phyloP scores from a whole-genome alignment of 1,140 invertebrate species.

The Stenopsyche tienmushanensis region DNA sequence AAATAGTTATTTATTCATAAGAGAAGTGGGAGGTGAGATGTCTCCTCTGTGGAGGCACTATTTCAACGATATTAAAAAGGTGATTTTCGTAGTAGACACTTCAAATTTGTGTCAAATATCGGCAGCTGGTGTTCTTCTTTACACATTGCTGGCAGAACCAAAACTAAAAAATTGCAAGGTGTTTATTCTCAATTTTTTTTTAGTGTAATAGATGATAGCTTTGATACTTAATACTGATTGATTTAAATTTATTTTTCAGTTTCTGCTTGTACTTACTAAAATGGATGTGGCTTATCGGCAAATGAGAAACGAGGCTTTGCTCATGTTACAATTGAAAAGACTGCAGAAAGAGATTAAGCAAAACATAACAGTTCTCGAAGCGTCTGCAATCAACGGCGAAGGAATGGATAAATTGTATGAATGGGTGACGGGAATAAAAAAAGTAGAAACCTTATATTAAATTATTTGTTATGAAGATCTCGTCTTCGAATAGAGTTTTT shows the following conservation, averaged over 20 bases:
- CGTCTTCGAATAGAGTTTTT: too few relatives aligned
- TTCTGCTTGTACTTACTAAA: slow-evolving; percentile 74
- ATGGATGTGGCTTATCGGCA: slow-evolving; percentile 81
- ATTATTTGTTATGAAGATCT: too few relatives aligned
- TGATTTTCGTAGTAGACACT: slow-evolving; percentile 76
- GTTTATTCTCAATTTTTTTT: slow-evolving; percentile 23
- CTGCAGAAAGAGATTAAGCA: slow-evolving; percentile 65
- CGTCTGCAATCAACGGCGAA: slow-evolving; percentile 68
- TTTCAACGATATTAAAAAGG: slow-evolving; percentile 65
- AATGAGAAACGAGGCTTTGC: slow-evolving; percentile 77
- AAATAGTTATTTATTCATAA: slow-evolving; percentile 49
- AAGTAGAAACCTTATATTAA: slow-evolving; percentile 25
- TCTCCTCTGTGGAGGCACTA: slow-evolving; percentile 76
- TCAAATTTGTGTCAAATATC: slow-evolving; percentile 81
- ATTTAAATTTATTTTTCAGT: too few relatives aligned
- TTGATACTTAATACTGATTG: too few relatives aligned
- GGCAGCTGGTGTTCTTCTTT: slow-evolving; percentile 73
- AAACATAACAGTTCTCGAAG: slow-evolving; percentile 67
- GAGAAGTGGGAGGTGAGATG: slow-evolving; percentile 78
- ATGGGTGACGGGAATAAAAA: slow-evolving; percentile 58
- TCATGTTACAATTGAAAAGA: slow-evolving; percentile 72
- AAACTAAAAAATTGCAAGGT: slow-evolving; percentile 63
- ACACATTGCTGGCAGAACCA: slow-evolving; percentile 72
- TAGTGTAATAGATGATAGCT: background rate
- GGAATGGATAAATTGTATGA: slow-evolving; percentile 67